A percentile compares a stretch with the other conserved stretches of the same genome.
phyloP scores from a whole-genome alignment of 2,888 invertebrate genomes.

The Adelphocoris suturalis region DNA sequence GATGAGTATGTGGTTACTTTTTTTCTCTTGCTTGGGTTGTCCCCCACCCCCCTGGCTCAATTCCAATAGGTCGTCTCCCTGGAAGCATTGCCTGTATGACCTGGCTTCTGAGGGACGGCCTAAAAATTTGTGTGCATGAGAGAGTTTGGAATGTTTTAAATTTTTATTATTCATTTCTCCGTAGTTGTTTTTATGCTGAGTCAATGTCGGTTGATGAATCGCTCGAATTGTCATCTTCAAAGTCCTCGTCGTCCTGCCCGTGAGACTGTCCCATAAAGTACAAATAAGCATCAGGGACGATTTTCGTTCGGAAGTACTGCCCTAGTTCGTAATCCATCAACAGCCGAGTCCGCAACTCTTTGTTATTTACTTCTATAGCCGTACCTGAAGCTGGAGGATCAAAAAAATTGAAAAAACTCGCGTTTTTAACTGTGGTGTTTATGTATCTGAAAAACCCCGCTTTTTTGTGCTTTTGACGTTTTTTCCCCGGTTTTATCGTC shows the following conservation, averaged over 20 bases:
- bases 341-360: neutral
- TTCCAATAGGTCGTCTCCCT: too few relatives aligned
- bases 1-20: too few relatives aligned
- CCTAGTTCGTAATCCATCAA: neutral
- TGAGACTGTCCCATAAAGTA: neutral
- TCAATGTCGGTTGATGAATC: neutral
- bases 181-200: neutral
- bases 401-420: slow-evolving; percentile 99
- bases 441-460: slow-evolving; percentile 94
- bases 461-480: slow-evolving; percentile 99
- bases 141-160: neutral
- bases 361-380: neutral
- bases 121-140: too few relatives aligned
- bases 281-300: neutral
- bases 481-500: slow-evolving; percentile 96
- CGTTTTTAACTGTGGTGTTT: slow-evolving; percentile 95
- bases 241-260: neutral
- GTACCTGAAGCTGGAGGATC: slow-evolving; percentile 84
- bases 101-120: too few relatives aligned
- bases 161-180: neutral
- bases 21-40: too few relatives aligned
- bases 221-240: slow-evolving; percentile 23
- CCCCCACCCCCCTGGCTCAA: too few relatives aligned
- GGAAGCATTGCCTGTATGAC: too few relatives aligned
- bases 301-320: neutral